Evolutionary conservation across 1,140 invertebrate species (phyloP).

Genomic region (Eufriesea mexicana): DNA sequence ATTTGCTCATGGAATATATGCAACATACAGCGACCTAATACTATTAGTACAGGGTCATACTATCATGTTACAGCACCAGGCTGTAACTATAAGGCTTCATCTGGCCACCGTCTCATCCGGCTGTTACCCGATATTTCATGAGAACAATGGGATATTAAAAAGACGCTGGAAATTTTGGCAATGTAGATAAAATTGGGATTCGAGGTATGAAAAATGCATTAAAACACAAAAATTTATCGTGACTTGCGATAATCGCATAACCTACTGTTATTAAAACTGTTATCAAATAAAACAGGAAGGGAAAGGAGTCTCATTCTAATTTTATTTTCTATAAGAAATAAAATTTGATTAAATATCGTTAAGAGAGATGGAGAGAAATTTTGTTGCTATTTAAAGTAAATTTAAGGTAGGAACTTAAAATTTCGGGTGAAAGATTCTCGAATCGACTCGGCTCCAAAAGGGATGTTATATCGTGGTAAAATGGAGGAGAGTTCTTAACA

Average conservation of each 20-base stretch:
- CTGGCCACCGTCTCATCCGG: constrained; percentile 75
- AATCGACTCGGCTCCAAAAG: neutral
- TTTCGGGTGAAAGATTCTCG: neutral
- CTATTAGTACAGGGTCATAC: constrained; percentile 78
- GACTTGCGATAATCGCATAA: neutral
- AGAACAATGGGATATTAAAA: constrained; percentile 58
- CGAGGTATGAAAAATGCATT: neutral
- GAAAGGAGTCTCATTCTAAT: no score
- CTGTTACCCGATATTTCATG: constrained; percentile 72
- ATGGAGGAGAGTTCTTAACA: neutral
- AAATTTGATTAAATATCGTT: no score
- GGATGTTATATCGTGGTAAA: neutral
- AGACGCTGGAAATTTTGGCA: constrained; percentile 22
- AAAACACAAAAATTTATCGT: neutral
- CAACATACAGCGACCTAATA: constrained; percentile 67
- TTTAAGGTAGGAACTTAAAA: neutral
- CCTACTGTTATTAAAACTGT: neutral
- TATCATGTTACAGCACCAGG: constrained; percentile 73
- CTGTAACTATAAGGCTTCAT: constrained; percentile 73
- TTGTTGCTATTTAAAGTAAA: no score
- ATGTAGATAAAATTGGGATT: neutral
- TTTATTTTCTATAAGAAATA: no score
- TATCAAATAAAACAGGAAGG: neutral
- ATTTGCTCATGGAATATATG: neutral
- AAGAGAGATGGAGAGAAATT: no score